These are phyloP conservation scores for Amphipoea lucens DNA, from an alignment of 2,888 invertebrate genomes.

Conservation along the genomic window DNA sequence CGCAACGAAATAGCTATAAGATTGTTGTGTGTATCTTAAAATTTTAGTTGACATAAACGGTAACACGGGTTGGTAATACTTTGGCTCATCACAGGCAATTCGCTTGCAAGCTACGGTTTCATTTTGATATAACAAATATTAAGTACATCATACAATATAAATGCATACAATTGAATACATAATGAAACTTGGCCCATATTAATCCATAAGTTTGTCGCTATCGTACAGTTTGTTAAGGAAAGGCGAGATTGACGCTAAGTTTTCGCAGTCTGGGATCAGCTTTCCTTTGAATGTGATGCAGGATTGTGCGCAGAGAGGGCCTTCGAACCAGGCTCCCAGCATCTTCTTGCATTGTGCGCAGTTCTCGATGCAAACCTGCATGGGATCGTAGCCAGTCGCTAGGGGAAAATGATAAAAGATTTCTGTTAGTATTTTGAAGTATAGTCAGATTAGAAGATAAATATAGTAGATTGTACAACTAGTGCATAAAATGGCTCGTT, in stretches of 20 bases:
- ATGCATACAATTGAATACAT: conserved; percentile 14
- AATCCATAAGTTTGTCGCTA: conserved; percentile 26
- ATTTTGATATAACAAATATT: background rate
- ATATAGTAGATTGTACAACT: no score
- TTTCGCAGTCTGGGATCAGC: conserved; percentile 96
- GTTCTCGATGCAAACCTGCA: conserved; percentile 95
- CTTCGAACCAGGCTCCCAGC: conserved; percentile 96
- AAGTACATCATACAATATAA: conserved; percentile 9
- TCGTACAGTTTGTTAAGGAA: conserved; percentile 91
- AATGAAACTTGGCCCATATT: conserved; percentile 21
- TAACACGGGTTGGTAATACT: background rate
- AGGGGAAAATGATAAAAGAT: conserved; percentile 56
- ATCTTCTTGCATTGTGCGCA: conserved; percentile 97
- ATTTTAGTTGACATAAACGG: background rate
- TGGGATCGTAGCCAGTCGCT: conserved; percentile 89
- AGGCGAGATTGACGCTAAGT: conserved; percentile 94
- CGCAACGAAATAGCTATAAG: background rate
- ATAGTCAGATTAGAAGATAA: background rate
- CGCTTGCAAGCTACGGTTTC: background rate
- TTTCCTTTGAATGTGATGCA: conserved; percentile 96
- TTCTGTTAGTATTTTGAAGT: conserved; percentile 29
- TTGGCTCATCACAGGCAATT: background rate
- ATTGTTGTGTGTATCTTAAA: background rate
- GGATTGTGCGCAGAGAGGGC: conserved; percentile 95
- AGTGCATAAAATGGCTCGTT: no score